A percentile compares a stretch with the other conserved stretches of the same genome.
Evolutionary conservation across 1,140 invertebrate genomes (phyloP).

Genomic region (Nixonia krombeini): DNA sequence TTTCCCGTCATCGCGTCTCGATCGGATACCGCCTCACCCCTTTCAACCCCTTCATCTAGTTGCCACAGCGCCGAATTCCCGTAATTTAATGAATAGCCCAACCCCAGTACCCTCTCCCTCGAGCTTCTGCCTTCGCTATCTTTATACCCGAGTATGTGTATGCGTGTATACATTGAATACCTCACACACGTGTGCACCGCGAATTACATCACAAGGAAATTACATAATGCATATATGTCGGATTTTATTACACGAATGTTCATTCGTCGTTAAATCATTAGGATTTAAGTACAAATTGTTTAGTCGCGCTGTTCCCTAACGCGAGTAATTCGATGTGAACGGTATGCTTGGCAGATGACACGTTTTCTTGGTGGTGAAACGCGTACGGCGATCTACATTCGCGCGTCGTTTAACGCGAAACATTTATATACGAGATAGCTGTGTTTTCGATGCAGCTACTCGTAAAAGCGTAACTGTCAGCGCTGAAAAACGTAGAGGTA

Average conservation of each 20-base stretch:
- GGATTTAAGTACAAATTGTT: too few relatives aligned
- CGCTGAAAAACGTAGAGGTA: constrained; percentile 14
- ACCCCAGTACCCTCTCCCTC: constrained; percentile 62
- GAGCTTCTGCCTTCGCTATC: constrained; percentile 47
- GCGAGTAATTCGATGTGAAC: too few relatives aligned
- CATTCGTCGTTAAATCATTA: too few relatives aligned
- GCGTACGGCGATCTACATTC: too few relatives aligned
- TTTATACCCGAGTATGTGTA: constrained; percentile 25
- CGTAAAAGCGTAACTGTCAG: constrained; percentile 14
- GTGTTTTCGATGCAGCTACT: constrained; percentile 14
- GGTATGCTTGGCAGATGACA: too few relatives aligned
- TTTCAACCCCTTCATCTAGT: constrained; percentile 44
- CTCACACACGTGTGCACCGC: too few relatives aligned
- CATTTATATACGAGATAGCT: not conserved
- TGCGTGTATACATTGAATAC: constrained; percentile 33
- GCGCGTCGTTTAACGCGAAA: constrained; percentile 1
- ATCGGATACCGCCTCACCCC: constrained; percentile 49
- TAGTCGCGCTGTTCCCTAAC: too few relatives aligned
- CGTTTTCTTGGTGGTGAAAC: too few relatives aligned
- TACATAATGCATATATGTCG: too few relatives aligned
- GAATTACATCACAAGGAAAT: too few relatives aligned
- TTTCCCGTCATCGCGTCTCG: constrained; percentile 49
- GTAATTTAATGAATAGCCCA: constrained; percentile 69
- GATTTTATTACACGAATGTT: too few relatives aligned
- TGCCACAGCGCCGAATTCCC: constrained; percentile 59